Percentiles rank a stretch among this genome's conserved stretches.
Evolutionary conservation across 2,888 invertebrate species (phyloP).

Genomic region (Drosophila nr. perissopoda): DNA sequence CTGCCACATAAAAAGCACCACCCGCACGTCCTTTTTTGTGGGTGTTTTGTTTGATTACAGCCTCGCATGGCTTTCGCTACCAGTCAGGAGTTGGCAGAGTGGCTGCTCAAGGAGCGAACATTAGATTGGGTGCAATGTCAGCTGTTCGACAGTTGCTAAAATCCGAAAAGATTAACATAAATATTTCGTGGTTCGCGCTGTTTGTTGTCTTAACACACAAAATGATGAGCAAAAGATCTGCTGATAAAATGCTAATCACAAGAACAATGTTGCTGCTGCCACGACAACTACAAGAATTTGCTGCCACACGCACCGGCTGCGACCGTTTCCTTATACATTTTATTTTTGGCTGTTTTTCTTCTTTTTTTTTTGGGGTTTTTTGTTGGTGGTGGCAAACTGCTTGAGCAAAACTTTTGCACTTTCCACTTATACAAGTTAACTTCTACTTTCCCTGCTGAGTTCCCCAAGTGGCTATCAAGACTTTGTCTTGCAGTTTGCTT

Average conservation of each 20-base stretch:
- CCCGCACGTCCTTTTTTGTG: conserved; percentile 45
- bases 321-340: conserved; percentile 1
- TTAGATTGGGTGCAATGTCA: conserved; percentile 44
- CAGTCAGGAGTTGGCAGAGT: conserved; percentile 34
- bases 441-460: conserved; percentile 17
- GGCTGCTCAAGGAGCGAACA: conserved; percentile 1
- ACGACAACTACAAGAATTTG: conserved; percentile 38
- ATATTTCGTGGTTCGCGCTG: conserved; percentile 60
- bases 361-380: neutral
- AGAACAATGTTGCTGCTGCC: conserved; percentile 66
- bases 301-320: conserved; percentile 55
- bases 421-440: conserved; percentile 57
- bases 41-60: conserved; percentile 64
- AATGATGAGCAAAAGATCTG: conserved; percentile 65
- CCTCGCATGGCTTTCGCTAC: conserved; percentile 52
- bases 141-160: conserved; percentile 61
- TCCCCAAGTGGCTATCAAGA: conserved; percentile 19
- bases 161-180: conserved; percentile 69
- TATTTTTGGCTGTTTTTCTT: neutral
- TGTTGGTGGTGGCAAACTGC: conserved; percentile 52
- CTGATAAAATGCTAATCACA: conserved; percentile 80
- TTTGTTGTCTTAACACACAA: conserved; percentile 60
- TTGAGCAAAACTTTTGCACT: conserved; percentile 60
- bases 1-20: conserved; percentile 74
- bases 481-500: conserved; percentile 22